phyloP scores from a whole-genome alignment of 2,888 invertebrate species.

The Enchytraeus crypticus region DNA sequence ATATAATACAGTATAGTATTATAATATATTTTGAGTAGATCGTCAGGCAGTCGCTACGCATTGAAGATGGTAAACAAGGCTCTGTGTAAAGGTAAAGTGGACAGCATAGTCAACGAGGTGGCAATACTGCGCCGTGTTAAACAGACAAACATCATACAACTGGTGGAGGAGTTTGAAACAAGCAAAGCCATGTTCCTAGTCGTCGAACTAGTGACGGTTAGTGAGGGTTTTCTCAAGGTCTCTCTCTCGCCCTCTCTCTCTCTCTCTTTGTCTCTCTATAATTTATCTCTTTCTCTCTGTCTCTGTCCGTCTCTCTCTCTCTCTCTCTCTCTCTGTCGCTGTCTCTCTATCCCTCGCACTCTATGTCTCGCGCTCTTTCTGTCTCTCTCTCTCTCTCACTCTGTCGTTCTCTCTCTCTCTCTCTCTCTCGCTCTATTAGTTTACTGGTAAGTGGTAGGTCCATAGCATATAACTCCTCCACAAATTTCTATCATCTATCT shows the following conservation, averaged over 20 bases:
- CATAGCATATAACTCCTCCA: too few relatives aligned
- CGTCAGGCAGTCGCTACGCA: conserved; percentile 57
- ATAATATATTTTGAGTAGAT: too few relatives aligned
- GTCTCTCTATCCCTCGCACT: not conserved
- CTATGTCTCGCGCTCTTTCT: not conserved
- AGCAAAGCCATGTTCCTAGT: conserved; percentile 80
- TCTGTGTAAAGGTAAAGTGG: conserved; percentile 73
- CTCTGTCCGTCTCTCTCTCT: not conserved
- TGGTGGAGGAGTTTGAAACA: conserved; percentile 82
- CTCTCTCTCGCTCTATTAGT: too few relatives aligned
- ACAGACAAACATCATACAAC: conserved; percentile 85
- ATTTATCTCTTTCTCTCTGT: too few relatives aligned
- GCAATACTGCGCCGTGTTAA: conserved; percentile 78
- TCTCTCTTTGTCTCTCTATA: not conserved
- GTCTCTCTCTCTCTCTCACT: not conserved
- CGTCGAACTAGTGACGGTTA: conserved; percentile 84
- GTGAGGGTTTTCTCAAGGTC: too few relatives aligned
- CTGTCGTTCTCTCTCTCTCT: too few relatives aligned
- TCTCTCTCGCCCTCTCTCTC: too few relatives aligned
- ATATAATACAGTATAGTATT: too few relatives aligned
- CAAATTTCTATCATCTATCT: too few relatives aligned
- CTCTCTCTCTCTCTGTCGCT: not conserved
- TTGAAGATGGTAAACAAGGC: conserved; percentile 92
- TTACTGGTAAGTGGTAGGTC: too few relatives aligned
- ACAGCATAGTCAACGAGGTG: conserved; percentile 75